Evolutionary conservation across 2,888 invertebrate species (phyloP).

Genomic region (Salpingus planirostris): DNA sequence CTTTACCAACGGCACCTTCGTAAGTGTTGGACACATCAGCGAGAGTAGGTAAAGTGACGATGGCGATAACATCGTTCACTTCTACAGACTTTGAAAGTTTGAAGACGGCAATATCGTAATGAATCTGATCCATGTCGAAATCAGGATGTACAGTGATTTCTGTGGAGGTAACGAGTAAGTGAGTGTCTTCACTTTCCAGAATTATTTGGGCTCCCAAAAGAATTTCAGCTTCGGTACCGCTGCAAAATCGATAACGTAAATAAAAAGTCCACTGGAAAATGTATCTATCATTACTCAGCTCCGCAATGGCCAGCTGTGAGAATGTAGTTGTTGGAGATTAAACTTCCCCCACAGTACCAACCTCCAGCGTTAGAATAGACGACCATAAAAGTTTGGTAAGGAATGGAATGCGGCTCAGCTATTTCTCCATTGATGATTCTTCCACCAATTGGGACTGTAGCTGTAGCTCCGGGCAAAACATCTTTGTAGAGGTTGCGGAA

Average conservation of each 20-base stretch:
- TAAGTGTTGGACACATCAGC: conserved; percentile 3
- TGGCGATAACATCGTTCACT: conserved; percentile 25
- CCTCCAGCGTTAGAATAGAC: background rate
- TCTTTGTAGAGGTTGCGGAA: too few relatives aligned
- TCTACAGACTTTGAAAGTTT: conserved; percentile 18
- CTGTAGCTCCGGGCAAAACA: too few relatives aligned
- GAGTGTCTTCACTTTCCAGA: conserved; percentile 9
- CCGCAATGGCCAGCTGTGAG: conserved; percentile 19
- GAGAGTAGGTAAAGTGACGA: conserved; percentile 27
- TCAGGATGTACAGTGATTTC: conserved; percentile 20
- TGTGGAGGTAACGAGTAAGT: conserved; percentile 4
- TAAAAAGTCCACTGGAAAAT: too few relatives aligned
- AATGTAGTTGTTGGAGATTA: conserved; percentile 15
- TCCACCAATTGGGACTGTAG: too few relatives aligned
- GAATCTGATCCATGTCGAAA: conserved; percentile 15
- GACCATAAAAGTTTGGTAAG: conserved; percentile 13
- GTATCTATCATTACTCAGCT: conserved; percentile 6
- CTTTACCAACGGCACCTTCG: conserved; percentile 8
- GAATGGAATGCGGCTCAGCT: conserved; percentile 17
- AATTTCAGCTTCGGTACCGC: conserved; percentile 3
- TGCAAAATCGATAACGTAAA: conserved; percentile 1
- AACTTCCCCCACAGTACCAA: conserved; percentile 17
- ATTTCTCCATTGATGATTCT: conserved; percentile 16
- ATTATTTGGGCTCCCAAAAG: conserved; percentile 25
- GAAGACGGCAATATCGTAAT: conserved; percentile 29